Base-by-base conservation (phyloP, 2,113 vertebrate species). In the Ia io region DNA sequence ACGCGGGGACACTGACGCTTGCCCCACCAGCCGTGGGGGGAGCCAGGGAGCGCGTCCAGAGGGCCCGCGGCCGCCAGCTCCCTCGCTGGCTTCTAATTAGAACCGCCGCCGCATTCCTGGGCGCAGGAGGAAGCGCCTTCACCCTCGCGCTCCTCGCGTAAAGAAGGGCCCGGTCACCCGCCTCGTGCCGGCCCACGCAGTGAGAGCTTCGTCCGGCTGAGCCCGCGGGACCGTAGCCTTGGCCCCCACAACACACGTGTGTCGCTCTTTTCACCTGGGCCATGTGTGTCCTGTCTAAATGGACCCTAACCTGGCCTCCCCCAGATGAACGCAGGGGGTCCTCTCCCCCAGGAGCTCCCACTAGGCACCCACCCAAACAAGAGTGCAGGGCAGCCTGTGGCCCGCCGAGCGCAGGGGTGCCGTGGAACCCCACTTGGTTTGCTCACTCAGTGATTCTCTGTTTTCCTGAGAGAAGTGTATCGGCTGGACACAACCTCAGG, bases 61-160 rank as follows among this genome's bases (percentile, higher is more conserved):
- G 91, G 70, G 86, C 94, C 86, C 28, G 47, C n/a, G 76, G 94
- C 83, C 37, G 76, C 93, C 69, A 17, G 59, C 91, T 91, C 35
- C 47, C 16, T 30, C 63, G 40, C 89, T 69, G 93, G 90, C 93
- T 94, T 97, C 92, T 97, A 97, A 97, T 97, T 96, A 97, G 97
- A 93, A 51, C 80, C 65, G 77, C 95, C 37, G 82, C 91, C 10
- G 80, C 90, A 61, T 95, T 97, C 95, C 89, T 61, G 94, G 86
- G 94, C 85, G 76, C 94, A 14, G 11, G 37, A 93, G 91, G 94
- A 96, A 95, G 83, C 51, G 9, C 91, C 90, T 79, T 86, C 83
- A 84, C 95, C 93, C 88, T 93, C 69, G 67, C 59, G 56, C 79
- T 61, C 28, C 79, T 79, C 76, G 67, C 23, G 17, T 90, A 87